These are phyloP conservation scores for Atherix ibis DNA, from an alignment of 2,888 invertebrate genomes.

Conservation along the genomic window DNA sequence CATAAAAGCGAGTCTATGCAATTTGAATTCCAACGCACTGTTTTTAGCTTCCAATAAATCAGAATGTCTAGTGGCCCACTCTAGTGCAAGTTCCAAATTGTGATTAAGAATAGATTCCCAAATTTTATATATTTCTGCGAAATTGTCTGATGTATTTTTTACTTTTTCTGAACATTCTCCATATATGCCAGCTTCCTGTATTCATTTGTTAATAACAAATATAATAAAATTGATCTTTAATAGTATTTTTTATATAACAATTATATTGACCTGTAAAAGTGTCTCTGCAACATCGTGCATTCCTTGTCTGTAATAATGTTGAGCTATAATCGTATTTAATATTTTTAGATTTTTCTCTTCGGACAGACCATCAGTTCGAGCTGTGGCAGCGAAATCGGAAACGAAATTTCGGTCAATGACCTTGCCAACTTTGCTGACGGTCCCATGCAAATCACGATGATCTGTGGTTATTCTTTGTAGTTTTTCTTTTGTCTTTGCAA, in stretches of 20 bases:
- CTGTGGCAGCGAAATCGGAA: constrained; percentile 77
- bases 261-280: constrained; percentile 30
- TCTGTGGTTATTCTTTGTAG: constrained; percentile 72
- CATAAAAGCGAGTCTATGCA: constrained; percentile 68
- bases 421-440: constrained; percentile 87
- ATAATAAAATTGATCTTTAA: constrained; percentile 1
- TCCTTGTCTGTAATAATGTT: constrained; percentile 91
- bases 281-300: constrained; percentile 84
- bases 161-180: constrained; percentile 33
- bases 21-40: constrained; percentile 61
- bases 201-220: constrained; percentile 8
- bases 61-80: constrained; percentile 69
- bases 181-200: constrained; percentile 53
- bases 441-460: constrained; percentile 58
- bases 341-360: constrained; percentile 45
- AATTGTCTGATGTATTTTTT: constrained; percentile 46
- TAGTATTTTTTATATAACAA: no score
- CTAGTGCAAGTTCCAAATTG: constrained; percentile 69
- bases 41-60: constrained; percentile 52
- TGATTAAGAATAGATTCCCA: constrained; percentile 68
- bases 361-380: constrained; percentile 60
- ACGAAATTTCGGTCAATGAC: constrained; percentile 91
- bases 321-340: constrained; percentile 80
- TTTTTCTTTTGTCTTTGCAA: constrained; percentile 66
- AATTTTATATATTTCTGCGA: constrained; percentile 69